Conservation (phyloP, 2,888 invertebrate species). For the Philereme transversata region DNA sequence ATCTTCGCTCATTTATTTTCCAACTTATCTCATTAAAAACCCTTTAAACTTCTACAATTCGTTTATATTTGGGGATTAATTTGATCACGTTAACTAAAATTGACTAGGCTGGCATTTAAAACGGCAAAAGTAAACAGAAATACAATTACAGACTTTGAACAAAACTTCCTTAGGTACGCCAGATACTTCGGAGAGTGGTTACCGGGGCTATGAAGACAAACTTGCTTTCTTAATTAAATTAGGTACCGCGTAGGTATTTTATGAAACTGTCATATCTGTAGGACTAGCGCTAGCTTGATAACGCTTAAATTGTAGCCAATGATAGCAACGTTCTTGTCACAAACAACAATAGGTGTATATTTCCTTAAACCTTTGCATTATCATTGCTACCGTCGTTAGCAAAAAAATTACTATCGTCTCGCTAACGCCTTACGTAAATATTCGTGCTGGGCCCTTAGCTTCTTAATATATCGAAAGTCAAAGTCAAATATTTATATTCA, state of each 20-base stretch:
- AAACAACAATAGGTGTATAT: too few species aligned
- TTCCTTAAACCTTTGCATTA: too few species aligned
- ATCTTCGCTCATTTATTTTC: conserved; percentile 14
- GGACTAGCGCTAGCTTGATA: neutral
- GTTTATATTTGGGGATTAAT: conserved; percentile 21
- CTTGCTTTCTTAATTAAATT: conserved; percentile 35
- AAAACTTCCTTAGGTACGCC: conserved; percentile 27
- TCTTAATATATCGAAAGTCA: too few species aligned
- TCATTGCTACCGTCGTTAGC: too few species aligned
- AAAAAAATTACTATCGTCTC: too few species aligned
- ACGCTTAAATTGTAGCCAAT: too few species aligned
- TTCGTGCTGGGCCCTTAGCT: too few species aligned
- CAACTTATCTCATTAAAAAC: conserved; percentile 21
- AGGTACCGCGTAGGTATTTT: conserved; percentile 30
- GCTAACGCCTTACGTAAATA: too few species aligned
- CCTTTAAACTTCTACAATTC: conserved; percentile 15
- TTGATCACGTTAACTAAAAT: conserved; percentile 14
- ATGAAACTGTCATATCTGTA: conserved; percentile 27
- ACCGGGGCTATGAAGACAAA: conserved; percentile 29
- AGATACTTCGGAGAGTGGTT: conserved; percentile 36
- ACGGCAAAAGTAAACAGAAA: conserved; percentile 37
- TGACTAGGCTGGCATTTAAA: conserved; percentile 28
- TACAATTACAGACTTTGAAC: conserved; percentile 36
- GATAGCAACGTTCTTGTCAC: too few species aligned
- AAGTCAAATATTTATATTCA: too few species aligned